A percentile compares a stretch with the other conserved stretches of the same genome.
phyloP scores from a whole-genome alignment of 2,797 vertebrate species.

The Sebastes hubbsi region DNA sequence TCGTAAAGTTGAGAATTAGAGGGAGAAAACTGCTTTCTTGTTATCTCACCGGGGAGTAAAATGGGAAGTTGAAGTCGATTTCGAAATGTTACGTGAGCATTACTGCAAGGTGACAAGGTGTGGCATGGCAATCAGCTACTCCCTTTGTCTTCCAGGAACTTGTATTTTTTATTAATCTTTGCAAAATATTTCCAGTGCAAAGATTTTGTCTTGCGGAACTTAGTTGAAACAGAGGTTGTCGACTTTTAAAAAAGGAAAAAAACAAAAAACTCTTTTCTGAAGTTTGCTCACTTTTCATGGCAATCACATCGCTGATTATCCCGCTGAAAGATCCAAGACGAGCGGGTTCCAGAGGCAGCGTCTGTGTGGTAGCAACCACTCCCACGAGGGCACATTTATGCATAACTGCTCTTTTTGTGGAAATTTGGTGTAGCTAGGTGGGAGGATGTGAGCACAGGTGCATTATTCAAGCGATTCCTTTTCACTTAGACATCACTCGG shows the following conservation, averaged over 20 bases:
- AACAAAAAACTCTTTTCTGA: slow-evolving; percentile 19
- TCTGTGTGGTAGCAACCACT: slow-evolving; percentile 48
- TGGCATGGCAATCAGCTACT: slow-evolving; percentile 42
- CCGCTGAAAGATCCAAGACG: slow-evolving; percentile 67
- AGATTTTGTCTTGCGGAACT: slow-evolving; percentile 32
- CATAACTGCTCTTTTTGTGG: slow-evolving; percentile 54
- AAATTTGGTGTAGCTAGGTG: slow-evolving; percentile 46
- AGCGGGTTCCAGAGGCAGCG: slow-evolving; percentile 42
- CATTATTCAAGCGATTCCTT: slow-evolving; percentile 45
- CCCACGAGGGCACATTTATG: slow-evolving; percentile 52
- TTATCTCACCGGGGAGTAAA: slow-evolving; percentile 64
- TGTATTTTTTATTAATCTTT: slow-evolving; percentile 52
- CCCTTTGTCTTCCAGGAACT: slow-evolving; percentile 54
- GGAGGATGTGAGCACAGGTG: slow-evolving; percentile 54
- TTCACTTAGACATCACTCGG: slow-evolving; percentile 44
- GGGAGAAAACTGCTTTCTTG: slow-evolving; percentile 51
- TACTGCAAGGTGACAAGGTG: slow-evolving; percentile 58
- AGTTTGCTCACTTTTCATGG: slow-evolving; percentile 53
- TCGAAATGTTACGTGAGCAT: slow-evolving; percentile 61
- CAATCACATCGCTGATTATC: slow-evolving; percentile 66
- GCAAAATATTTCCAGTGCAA: slow-evolving; percentile 43
- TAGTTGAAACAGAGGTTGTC: slow-evolving; percentile 47
- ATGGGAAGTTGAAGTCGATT: slow-evolving; percentile 49
- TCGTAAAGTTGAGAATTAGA: slow-evolving; percentile 72
- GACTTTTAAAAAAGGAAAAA: slow-evolving; percentile 1